Base-by-base conservation (phyloP, 2,797 vertebrate species). In the Picus viridis region DNA sequence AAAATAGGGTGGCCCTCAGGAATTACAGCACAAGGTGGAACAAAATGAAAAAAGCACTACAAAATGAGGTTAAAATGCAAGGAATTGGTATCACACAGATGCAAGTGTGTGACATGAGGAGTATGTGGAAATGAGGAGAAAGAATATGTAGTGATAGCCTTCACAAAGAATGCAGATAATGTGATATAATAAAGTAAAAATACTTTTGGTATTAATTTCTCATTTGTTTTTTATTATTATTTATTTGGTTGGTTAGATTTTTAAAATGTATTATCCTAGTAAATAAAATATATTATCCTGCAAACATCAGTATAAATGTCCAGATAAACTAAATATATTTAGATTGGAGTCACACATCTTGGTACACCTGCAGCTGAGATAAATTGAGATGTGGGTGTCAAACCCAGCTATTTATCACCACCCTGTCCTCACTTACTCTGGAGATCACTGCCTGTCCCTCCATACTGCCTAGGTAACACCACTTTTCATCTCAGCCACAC, bases 361-460 rank as follows among this genome's bases (percentile, higher is more conserved):
- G 34, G 41, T 17, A 69, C 3, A 41, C 11, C 30, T 71, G 36
- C 54, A 63, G 19, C 4, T 45, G 27, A 87, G 30, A 8, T 47
- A 47, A 51, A 34, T 0, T 43, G 34, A 84, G 72, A 30, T 0
- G 0, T 63, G 9, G 3, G 2, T 58, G 59, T 53, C 23, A 43
- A 84, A 78, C 11, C 3, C n/a, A 77, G 12, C 12, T 57, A 70
- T 5, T 43, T 6, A 68, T 18, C 39, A 71, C 9, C 39, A 86
- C 24, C 19, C 12, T 7, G 16, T 57, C 29, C 18, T 53, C 17
- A 32, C 5, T 4, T 67, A 2, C 14, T 69, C 19, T 63, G 41
- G 27, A 85, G 18, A 36, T 32, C 27, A 36, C 36, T 41, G 29
- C 11, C 47, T 79, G 65, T 83, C 47, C 9, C 14, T 70, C 27